These are phyloP conservation scores for Lathronympha strigana DNA, from an alignment of 2,888 invertebrate genomes.

Conservation along the genomic window DNA sequence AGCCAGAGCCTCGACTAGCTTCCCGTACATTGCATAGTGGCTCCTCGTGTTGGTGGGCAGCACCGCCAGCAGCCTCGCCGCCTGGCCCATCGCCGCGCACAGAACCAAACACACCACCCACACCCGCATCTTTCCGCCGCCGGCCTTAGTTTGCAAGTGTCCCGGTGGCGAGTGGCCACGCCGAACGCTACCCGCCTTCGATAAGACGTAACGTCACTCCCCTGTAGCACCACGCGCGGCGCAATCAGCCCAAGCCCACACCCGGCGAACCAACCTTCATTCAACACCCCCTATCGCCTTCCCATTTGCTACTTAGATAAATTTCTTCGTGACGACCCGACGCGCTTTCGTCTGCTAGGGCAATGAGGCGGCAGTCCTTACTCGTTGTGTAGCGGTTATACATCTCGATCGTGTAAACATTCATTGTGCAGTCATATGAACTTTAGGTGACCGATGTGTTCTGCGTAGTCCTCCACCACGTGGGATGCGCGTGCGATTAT, in stretches of 20 bases:
- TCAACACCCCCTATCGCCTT: slow-evolving; percentile 14
- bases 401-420: slow-evolving; percentile 22
- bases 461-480: slow-evolving; percentile 8
- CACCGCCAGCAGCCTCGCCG: slow-evolving; percentile 75
- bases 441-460: slow-evolving; percentile 27
- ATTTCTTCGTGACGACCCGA: slow-evolving; percentile 31
- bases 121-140: slow-evolving; percentile 75
- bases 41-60: slow-evolving; percentile 81
- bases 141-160: slow-evolving; percentile 61
- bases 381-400: neutral
- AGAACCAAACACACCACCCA: slow-evolving; percentile 60
- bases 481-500: slow-evolving; percentile 4
- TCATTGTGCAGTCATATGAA: slow-evolving; percentile 19
- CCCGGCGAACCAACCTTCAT: slow-evolving; percentile 42
- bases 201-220: slow-evolving; percentile 59
- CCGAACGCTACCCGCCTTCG: slow-evolving; percentile 49
- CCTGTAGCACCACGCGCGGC: slow-evolving; percentile 37
- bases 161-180: slow-evolving; percentile 48
- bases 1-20: slow-evolving; percentile 74
- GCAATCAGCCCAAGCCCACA: slow-evolving; percentile 43
- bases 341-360: slow-evolving; percentile 34
- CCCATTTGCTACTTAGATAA: slow-evolving; percentile 29
- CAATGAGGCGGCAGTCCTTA: slow-evolving; percentile 13
- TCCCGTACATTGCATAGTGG: slow-evolving; percentile 81
- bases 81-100: slow-evolving; percentile 57